Evolutionary conservation across 1,140 invertebrate genomes (phyloP), one percentile per base, ranked within the genome.

Genomic region (Macrotrachela quadricornifera): DNA sequence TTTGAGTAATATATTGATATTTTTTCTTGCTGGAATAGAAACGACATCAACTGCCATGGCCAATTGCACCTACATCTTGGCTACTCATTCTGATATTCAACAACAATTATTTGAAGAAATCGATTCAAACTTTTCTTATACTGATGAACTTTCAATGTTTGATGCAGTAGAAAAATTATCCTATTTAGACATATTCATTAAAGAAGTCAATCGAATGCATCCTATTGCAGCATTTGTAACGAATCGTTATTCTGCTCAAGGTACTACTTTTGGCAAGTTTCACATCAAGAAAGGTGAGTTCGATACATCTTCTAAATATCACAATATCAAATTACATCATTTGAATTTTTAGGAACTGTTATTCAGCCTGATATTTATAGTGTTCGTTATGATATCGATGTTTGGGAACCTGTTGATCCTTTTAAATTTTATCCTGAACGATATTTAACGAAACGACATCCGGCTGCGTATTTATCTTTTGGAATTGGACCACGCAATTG

Each of bases 401-500:
- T 61, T 21, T 70, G 68, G 68, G 56, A 61, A 15, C 51, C 60
- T 0, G 57, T 61, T 8, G 55, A 63, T 11, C 54, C 56, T 17
- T 53, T 61, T 21, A 50, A 55, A 6, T 66, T 66, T 46, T 54
- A 59, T 14, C 63, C 64, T 30, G 21, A 30, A 30, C 21, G 21
- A 8, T 8, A 30, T 30, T 4, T 4, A 30, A 30, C 21, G 2
- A 30, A 57, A 12, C 57, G 61, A 15, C 49, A 57, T 37, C 59
- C 62, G 0, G 61, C 62, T 18, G 60, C 59, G 1, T 69, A 58
- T 49, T 51, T 69, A 16, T 64, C 68, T 11, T 70, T 70, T 52
- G 66, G 65, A 10, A 62, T 62, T 16, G 68, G 68, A 13, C 67
- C 66, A 0, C 60, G 67, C 42, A 65, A 62, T 50, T 70, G 68